phyloP scores from a whole-genome alignment of 2,797 vertebrate species.

The Ceryle rudis region DNA sequence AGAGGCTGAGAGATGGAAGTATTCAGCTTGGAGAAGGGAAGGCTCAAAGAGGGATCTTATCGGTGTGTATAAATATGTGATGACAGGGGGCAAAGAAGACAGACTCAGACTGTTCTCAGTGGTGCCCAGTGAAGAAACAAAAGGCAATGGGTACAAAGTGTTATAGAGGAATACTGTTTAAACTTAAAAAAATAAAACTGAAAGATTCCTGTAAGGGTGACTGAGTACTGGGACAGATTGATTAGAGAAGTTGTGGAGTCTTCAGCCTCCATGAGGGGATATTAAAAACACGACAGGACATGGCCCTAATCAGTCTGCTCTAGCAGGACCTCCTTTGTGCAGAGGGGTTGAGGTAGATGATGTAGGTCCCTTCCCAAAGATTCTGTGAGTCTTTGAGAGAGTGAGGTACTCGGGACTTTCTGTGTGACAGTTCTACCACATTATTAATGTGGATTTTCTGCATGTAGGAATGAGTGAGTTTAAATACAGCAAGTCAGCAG shows the following conservation, averaged over 20 bases:
- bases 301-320: not conserved
- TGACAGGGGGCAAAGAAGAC: not conserved
- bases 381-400: not conserved
- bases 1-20: not conserved
- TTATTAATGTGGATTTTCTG: not conserved
- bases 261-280: not conserved
- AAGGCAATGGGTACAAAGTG: too few species aligned
- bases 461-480: not conserved
- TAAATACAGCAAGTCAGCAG: not conserved
- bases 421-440: not conserved
- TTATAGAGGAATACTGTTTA: too few species aligned
- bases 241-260: not conserved
- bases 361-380: not conserved
- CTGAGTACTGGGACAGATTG: not conserved
- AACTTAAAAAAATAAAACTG: too few species aligned
- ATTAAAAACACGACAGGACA: not conserved
- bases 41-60: not conserved
- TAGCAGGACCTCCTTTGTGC: not conserved
- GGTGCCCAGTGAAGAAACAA: too few species aligned
- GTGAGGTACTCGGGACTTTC: not conserved
- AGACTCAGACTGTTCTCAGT: not conserved
- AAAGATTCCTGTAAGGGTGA: too few species aligned
- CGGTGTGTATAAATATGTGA: not conserved
- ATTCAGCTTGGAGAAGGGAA: not conserved
- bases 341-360: not conserved